Evolutionary conservation across 2,113 vertebrate species (phyloP), one percentile per base, ranked within the genome.

Genomic region (Spea bombifrons): DNA sequence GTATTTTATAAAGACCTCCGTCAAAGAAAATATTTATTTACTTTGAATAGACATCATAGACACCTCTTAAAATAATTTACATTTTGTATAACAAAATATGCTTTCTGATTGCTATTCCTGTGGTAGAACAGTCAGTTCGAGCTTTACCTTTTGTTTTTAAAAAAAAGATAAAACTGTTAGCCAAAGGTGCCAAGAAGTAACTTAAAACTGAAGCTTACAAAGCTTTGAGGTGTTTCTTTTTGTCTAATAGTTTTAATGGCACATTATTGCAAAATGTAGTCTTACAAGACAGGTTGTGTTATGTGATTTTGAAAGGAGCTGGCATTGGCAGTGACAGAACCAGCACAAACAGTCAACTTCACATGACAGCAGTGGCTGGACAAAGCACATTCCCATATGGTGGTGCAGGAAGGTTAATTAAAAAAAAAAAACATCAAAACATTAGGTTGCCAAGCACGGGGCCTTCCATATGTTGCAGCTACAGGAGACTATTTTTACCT

Each of bases 371-470:
- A 68, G 43, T 43, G 55, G 66, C 67, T 76, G 65, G 75, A 47
- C 75, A 76, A 6, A 50, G 43, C 3, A 57, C 75, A 76, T 57
- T 57, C 50, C 75, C 75, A 68, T 76, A 76, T 76, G 75, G 65
- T 66, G 57, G 75, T 65, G 63, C 75, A 68, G 15, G 4, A 76
- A 76, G 75, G 75, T 76, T 76, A 76, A 76, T 76, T 68, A 76
- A 57, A 67, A 47, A 76, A 68, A 76, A 30, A 67, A 57, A 66
- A 9, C 43, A 12, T 57, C 55, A 66, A 68, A 68, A 76, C 57
- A 76, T 68, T n/a, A 10, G 5, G n/a, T 17, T 45, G 50, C 63
- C 75, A 76, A 76, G 66, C 66, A 59, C 75, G 68, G 52, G 30
- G 3, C n/a, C 44, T 48, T 59, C 52, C 75, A 76, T 76, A 68